Evolutionary conservation across 2,888 invertebrate genomes (phyloP), one percentile per base, ranked within the genome.

Genomic region (Oasisia sp.): DNA sequence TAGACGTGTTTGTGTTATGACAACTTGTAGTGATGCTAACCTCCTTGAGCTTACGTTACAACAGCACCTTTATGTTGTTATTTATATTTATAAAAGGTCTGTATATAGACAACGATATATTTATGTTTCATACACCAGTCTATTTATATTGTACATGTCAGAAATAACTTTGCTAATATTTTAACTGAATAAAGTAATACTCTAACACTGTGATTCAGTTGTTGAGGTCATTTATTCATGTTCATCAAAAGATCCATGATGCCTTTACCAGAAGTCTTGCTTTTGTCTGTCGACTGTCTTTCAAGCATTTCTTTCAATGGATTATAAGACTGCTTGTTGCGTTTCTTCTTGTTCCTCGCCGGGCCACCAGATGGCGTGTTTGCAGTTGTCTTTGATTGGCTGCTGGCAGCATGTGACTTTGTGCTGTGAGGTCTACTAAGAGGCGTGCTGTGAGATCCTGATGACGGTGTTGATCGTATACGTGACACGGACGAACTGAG

Each of bases 101-200:
- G 74, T 74, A 74, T n/a, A 74, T 74, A 74, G 27, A 74, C 27
- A 27, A 27, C 27, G 74, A 74, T 19, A 74, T 27, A 74, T 74
- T 74, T 74, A 74, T 74, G 27, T 74, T 74, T 19, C 74, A 19
- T 74, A 74, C 74, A 74, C 74, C 74, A 74, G 74, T 74, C 27
- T 74, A 74, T 74, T 74, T 74, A 74, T 74, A 74, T 19, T 74
- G 74, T 74, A 74, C 74, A 74, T 74, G 74, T 74, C 74, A 27
- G 14, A 74, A 74, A 74, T 74, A 74, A 74, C 74, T 74, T 27
- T 27, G 74, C 19, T 74, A 14, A 14, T 56, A 27, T 7, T 74
- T 74, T 74, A 74, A 19, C 27, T 74, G 74, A 74, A 74, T 74
- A 74, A 74, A 74, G 14, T n/a, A 74, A 27, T 74, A 27, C 74